Evolutionary conservation across 2,797 vertebrate genomes (phyloP).

Genomic region (Pogonophryne albipinna): DNA sequence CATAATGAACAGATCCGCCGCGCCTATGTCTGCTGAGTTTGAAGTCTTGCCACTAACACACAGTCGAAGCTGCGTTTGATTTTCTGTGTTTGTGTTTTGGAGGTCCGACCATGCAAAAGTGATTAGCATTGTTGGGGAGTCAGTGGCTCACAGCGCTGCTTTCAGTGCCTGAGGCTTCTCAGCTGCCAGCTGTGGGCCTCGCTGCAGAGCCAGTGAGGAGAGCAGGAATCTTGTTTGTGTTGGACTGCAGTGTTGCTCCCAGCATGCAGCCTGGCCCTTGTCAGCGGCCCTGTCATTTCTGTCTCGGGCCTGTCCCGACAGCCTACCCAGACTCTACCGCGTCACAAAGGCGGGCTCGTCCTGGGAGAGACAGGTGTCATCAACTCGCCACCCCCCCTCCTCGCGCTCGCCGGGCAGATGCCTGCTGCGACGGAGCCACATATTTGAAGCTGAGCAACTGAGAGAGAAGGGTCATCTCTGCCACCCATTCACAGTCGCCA

Average conservation of each 20-base stretch:
- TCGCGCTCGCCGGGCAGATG: conserved; percentile 57
- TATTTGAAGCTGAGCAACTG: conserved; percentile 69
- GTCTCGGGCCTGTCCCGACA: conserved; percentile 66
- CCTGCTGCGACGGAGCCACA: conserved; percentile 54
- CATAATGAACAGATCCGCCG: conserved; percentile 52
- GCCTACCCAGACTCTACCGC: conserved; percentile 55
- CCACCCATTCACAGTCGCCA: conserved; percentile 50
- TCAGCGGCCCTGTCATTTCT: conserved; percentile 72
- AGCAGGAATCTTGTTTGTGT: conserved; percentile 73
- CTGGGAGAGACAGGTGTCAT: conserved; percentile 78
- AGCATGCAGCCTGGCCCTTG: conserved; percentile 68
- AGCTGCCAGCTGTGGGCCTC: conserved; percentile 60
- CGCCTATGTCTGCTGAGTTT: conserved; percentile 28
- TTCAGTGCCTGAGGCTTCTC: conserved; percentile 52
- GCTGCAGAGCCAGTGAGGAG: conserved; percentile 64
- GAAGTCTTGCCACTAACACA: conserved; percentile 32
- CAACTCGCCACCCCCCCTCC: background rate
- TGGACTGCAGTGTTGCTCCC: conserved; percentile 63
- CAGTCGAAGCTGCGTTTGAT: conserved; percentile 37
- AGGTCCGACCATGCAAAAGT: conserved; percentile 34
- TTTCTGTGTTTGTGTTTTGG: conserved; percentile 34
- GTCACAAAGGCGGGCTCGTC: conserved; percentile 68
- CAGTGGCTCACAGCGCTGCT: conserved; percentile 20
- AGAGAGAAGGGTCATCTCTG: conserved; percentile 64
- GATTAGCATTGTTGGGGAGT: conserved; percentile 42